These are phyloP conservation scores for Oceanodroma leucorhoa DNA, from an alignment of 2,797 vertebrate genomes.

Conservation along the genomic window DNA sequence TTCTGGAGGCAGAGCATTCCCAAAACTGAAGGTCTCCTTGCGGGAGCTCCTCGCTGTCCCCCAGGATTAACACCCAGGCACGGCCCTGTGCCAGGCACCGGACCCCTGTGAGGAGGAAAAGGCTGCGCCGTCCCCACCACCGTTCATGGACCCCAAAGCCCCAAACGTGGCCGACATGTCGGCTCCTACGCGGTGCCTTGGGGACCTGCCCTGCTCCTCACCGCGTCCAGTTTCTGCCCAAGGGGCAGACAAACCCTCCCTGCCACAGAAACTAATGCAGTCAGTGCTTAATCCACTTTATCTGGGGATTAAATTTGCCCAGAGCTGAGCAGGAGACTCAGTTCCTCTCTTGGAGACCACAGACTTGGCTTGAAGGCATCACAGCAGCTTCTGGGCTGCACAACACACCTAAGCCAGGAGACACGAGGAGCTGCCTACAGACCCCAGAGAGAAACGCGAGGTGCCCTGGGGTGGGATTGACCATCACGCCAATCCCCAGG, in stretches of 20 bases:
- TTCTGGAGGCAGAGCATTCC: fast-evolving
- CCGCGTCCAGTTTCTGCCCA: not conserved
- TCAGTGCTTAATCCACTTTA: not conserved
- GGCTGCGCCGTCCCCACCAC: fast-evolving
- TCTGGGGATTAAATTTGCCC: not conserved
- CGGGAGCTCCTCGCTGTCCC: not conserved
- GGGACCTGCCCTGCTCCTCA: not conserved
- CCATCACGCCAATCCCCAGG: fast-evolving
- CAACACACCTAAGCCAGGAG: not conserved
- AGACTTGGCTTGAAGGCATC: not conserved
- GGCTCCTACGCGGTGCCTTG: fast-evolving
- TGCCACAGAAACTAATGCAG: fast-evolving
- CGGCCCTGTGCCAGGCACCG: fast-evolving
- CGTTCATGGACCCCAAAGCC: fast-evolving
- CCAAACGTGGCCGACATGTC: fast-evolving
- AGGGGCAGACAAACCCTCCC: not conserved
- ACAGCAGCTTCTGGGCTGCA: not conserved
- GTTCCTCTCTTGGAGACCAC: not conserved
- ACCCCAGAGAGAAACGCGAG: fast-evolving
- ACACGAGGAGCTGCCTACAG: not conserved
- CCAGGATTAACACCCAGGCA: not conserved
- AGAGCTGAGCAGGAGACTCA: not conserved
- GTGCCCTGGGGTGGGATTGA: not conserved
- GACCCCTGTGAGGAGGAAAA: not conserved
- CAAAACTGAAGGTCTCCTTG: fast-evolving